Evolutionary conservation across 2,888 invertebrate species (phyloP), one percentile per base, ranked within the genome.

Genomic region (Bedellia somnulentella): DNA sequence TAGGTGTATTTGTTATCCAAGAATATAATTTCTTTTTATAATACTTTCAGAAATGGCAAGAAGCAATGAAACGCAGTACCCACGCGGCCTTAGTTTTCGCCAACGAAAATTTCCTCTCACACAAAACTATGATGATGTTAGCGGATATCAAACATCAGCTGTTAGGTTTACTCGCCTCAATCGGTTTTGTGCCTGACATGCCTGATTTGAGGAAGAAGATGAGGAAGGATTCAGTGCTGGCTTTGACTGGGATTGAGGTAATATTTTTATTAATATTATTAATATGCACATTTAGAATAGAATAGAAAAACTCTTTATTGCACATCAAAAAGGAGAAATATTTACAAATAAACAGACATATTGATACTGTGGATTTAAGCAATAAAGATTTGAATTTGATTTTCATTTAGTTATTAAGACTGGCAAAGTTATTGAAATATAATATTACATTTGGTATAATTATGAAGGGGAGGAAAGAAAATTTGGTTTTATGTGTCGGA

Each of bases 81-180:
- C 80, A 83, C 27, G 87, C 87, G 12, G 92, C 88, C 16, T 70
- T 83, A 32, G 80, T 81, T 29, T 95, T 90, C 60, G 91, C 94
- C 9, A 84, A 79, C 31, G 87, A 89, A 46, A 89, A 94, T 59
- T 93, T 81, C 53, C 70, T 97, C 1, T 93, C 93, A 0, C 68
- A 84, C 40, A 86, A 87, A 49, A 89, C 91, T 0, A 73, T 96
- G 46, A 78, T 87, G 36, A 93, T 89, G 61, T 78, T 96, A 42
- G 85, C 86, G 0, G 93, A 95, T 43, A 87, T 95, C 38, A 92
- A 95, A 49, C 84, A 87, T 44, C 90, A 91, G 50, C 77, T 89
- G 40, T 57, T 90, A 26, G 89, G 89, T 21, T 54, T 89, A 12
- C 56, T 91, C 9, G 85, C 86, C 0, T 81, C 85, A 3, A 90